phyloP scores from a whole-genome alignment of 2,888 invertebrate species.

The Coleophora flavipennella region DNA sequence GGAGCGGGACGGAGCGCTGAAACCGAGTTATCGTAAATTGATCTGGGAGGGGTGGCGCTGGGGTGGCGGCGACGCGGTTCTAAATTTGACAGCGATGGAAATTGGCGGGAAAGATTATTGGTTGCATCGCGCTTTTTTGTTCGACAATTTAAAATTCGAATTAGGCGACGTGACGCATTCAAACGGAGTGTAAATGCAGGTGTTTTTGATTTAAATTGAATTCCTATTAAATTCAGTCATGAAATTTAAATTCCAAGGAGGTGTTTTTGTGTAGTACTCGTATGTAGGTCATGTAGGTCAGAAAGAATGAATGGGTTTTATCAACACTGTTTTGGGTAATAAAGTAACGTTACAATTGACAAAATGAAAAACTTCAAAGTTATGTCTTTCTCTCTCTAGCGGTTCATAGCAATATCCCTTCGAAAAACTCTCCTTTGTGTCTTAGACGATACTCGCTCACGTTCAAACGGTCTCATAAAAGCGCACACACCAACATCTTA shows the following conservation, averaged over 20 bases:
- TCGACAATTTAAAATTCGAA: constrained; percentile 30
- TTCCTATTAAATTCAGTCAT: not conserved
- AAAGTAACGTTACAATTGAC: no score
- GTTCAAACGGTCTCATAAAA: constrained; percentile 44
- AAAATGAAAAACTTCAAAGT: no score
- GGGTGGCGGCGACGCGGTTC: constrained; percentile 43
- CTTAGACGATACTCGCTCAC: constrained; percentile 32
- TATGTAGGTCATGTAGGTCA: no score
- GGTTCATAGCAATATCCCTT: constrained; percentile 1
- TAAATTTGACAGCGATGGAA: constrained; percentile 72
- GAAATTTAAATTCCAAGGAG: no score
- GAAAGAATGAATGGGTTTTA: no score
- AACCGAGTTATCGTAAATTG: constrained; percentile 70
- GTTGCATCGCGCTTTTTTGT: constrained; percentile 39
- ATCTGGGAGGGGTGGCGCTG: constrained; percentile 51
- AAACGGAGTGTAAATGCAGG: not conserved
- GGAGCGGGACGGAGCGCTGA: constrained; percentile 63
- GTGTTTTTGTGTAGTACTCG: no score
- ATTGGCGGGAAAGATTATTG: constrained; percentile 71
- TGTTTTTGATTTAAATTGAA: no score
- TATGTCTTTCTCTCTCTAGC: not conserved
- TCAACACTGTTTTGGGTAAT: no score
- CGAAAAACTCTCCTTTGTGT: constrained; percentile 30
- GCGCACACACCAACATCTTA: constrained; percentile 63
- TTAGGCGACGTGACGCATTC: constrained; percentile 16